Evolutionary conservation across 2,888 invertebrate genomes (phyloP).

Genomic region (Sturmia bella): DNA sequence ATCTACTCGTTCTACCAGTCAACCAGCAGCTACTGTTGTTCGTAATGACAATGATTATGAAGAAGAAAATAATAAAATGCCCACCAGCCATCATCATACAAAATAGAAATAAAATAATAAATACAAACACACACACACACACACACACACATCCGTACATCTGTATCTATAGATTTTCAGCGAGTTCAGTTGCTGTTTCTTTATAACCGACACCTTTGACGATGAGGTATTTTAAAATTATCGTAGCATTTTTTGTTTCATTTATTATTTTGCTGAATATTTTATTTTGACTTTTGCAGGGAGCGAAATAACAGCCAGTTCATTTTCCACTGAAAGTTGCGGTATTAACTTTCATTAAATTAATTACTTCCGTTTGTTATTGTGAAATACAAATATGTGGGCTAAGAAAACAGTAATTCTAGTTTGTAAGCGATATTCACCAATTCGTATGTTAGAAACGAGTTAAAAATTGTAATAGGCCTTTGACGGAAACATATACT

Average conservation of each 20-base stretch:
- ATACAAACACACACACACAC: too few relatives aligned
- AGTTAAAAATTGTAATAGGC: too few relatives aligned
- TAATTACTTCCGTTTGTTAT: constrained; percentile 26
- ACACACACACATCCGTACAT: constrained; percentile 16
- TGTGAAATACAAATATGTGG: not conserved
- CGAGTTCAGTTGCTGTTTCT: constrained; percentile 17
- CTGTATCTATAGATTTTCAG: not conserved
- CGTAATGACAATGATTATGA: constrained; percentile 71
- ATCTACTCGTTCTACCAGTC: constrained; percentile 67
- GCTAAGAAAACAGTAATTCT: too few relatives aligned
- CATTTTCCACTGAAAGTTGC: not conserved
- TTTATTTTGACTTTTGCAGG: not conserved
- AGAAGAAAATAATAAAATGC: constrained; percentile 72
- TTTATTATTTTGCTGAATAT: not conserved
- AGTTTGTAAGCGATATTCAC: too few relatives aligned
- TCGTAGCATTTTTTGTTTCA: not conserved
- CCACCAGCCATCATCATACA: constrained; percentile 66
- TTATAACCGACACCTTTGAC: constrained; percentile 24
- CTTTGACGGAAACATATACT: too few relatives aligned
- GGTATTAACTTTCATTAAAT: constrained; percentile 13
- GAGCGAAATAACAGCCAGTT: constrained; percentile 1
- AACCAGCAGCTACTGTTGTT: constrained; percentile 72
- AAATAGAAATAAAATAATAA: constrained; percentile 60
- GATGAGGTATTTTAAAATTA: constrained; percentile 20
- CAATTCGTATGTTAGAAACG: too few relatives aligned